These are phyloP conservation scores for Buceros bicornis DNA, from an alignment of 2,797 vertebrate genomes.

Conservation along the genomic window DNA sequence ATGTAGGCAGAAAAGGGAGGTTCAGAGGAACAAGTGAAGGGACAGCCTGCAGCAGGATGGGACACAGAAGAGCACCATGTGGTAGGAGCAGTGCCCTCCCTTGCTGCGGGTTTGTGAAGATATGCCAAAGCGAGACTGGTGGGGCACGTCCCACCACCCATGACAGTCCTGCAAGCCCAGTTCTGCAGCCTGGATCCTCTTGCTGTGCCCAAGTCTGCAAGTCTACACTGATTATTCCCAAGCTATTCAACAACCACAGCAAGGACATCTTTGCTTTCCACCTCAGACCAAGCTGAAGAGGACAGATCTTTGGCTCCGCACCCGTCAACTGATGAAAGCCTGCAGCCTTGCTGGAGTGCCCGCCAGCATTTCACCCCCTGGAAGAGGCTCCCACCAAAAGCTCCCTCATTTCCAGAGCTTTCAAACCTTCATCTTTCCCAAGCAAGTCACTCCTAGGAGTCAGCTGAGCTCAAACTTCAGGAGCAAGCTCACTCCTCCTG, in stretches of 20 bases:
- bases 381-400: neutral
- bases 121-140: fast-evolving
- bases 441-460: neutral
- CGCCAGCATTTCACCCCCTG: neutral
- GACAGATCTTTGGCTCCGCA: neutral
- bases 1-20: no score
- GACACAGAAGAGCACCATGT: neutral
- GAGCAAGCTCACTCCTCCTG: neutral
- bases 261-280: neutral
- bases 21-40: neutral
- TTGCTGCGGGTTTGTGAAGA: no score
- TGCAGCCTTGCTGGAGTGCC: neutral
- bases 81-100: neutral
- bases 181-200: neutral
- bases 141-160: neutral
- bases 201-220: neutral
- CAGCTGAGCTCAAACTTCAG: neutral
- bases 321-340: neutral
- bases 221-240: neutral
- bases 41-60: fast-evolving
- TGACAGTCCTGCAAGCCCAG: neutral
- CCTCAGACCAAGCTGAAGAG: neutral
- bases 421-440: neutral
- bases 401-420: neutral
- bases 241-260: neutral